Conservation (phyloP, 2,797 vertebrate species). For the Sebastes alutus region DNA sequence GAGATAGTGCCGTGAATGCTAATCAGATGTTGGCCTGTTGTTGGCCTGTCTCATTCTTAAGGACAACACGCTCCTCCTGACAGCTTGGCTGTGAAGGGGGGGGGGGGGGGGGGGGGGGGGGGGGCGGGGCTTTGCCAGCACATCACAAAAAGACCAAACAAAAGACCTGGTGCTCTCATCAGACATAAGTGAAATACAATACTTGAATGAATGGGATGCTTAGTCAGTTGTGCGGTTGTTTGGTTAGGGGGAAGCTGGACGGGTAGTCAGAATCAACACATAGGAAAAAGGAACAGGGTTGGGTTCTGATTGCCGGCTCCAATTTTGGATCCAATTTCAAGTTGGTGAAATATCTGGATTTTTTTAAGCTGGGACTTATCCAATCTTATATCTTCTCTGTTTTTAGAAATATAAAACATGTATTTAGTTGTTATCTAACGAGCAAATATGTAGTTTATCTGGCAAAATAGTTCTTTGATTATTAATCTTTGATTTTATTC, state of each 20-base stretch:
- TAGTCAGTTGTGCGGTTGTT: conserved; percentile 55
- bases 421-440: not conserved
- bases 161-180: conserved; percentile 72
- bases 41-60: conserved; percentile 76
- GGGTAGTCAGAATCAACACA: conserved; percentile 21
- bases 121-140: conserved; percentile 60
- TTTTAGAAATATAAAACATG: not conserved
- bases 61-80: conserved; percentile 79
- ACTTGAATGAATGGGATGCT: conserved; percentile 69
- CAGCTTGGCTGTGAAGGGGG: conserved; percentile 68
- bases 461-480: not conserved
- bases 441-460: not conserved
- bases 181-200: conserved; percentile 73
- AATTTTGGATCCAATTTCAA: not conserved
- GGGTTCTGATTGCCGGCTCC: not conserved
- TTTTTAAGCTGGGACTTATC: not conserved
- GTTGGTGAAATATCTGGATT: not conserved
- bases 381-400: not conserved
- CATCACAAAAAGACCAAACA: conserved; percentile 71
- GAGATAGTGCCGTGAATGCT: conserved; percentile 82
- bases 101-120: not conserved
- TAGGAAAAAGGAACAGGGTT: not conserved
- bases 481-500: not conserved
- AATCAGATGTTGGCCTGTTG: conserved; percentile 85
- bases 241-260: conserved; percentile 42